Percentiles rank a stretch among this genome's conserved stretches.
These are phyloP conservation scores for Nylanderia fulva DNA, from an alignment of 1,140 invertebrate genomes.

Conservation along the genomic window DNA sequence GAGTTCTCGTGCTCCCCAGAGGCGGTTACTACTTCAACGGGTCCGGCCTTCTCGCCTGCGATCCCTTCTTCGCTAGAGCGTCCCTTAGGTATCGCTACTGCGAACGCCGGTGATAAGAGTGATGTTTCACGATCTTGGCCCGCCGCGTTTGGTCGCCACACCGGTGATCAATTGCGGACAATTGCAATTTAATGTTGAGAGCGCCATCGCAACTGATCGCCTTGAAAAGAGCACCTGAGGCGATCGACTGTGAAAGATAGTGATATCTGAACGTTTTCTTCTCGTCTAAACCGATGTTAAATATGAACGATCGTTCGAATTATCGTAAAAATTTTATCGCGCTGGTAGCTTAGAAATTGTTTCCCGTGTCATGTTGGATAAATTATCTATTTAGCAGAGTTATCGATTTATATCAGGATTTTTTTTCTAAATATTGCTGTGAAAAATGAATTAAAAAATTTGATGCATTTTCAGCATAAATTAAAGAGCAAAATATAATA, in stretches of 20 bases:
- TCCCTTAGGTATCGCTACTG: constrained; percentile 87
- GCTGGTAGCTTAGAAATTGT: not conserved
- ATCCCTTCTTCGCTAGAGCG: constrained; percentile 93
- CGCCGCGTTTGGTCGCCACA: not conserved
- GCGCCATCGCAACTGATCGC: not conserved
- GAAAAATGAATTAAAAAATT: not conserved
- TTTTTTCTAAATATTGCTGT: not conserved
- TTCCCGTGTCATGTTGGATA: not conserved
- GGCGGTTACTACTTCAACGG: constrained; percentile 94
- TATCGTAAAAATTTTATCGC: constrained; percentile 9
- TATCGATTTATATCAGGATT: not conserved
- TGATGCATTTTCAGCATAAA: not conserved
- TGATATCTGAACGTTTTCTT: constrained; percentile 9
- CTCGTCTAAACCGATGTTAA: constrained; percentile 21
- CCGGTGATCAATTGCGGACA: constrained; percentile 38
- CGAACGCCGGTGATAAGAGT: constrained; percentile 3
- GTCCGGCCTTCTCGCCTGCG: constrained; percentile 93
- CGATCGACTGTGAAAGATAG: constrained; percentile 51
- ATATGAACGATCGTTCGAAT: not conserved
- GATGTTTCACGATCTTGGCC: constrained; percentile 27
- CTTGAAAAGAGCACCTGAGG: not conserved
- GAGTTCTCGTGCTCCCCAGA: constrained; percentile 91
- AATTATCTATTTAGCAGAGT: not conserved
- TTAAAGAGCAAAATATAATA: not conserved
- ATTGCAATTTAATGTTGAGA: constrained; percentile 44